Evolutionary conservation across 1,140 invertebrate species (phyloP).

Genomic region (Drosophila murphyi): DNA sequence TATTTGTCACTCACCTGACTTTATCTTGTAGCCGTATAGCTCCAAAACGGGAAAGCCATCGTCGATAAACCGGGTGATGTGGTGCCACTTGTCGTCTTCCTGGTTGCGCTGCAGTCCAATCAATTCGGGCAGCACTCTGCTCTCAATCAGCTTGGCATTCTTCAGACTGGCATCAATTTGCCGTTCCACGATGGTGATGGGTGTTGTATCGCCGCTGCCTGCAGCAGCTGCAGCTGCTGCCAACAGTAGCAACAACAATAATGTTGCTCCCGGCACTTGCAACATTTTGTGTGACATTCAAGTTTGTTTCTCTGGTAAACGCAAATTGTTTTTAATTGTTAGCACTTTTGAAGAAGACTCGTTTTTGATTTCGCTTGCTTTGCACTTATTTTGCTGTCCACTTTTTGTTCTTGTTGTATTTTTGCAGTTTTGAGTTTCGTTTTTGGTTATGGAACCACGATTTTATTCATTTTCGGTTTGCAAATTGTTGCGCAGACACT

Average conservation of each 20-base stretch:
- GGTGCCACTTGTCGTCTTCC: conserved; percentile 82
- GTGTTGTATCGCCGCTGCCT: conserved; percentile 24
- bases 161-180: conserved; percentile 77
- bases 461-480: conserved; percentile 78
- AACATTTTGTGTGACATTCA: conserved; percentile 77
- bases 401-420: conserved; percentile 21
- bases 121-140: conserved; percentile 80
- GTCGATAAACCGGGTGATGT: conserved; percentile 78
- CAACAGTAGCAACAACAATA: conserved; percentile 61
- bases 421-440: conserved; percentile 41
- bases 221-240: conserved; percentile 28
- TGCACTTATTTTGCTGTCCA: conserved; percentile 26
- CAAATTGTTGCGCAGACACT: conserved; percentile 47
- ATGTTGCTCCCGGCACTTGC: conserved; percentile 73
- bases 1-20: conserved; percentile 63
- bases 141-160: conserved; percentile 81
- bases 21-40: conserved; percentile 75
- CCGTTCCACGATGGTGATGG: conserved; percentile 50
- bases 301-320: conserved; percentile 45
- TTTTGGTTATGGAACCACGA: conserved; percentile 72
- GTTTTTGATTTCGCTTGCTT: conserved; percentile 15
- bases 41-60: conserved; percentile 82
- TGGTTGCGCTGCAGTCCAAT: conserved; percentile 61
- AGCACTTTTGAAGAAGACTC: conserved; percentile 54
- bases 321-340: conserved; percentile 75